These are phyloP conservation scores for Corythornis cristatus DNA, from an alignment of 2,113 vertebrate species.

Conservation along the genomic window DNA sequence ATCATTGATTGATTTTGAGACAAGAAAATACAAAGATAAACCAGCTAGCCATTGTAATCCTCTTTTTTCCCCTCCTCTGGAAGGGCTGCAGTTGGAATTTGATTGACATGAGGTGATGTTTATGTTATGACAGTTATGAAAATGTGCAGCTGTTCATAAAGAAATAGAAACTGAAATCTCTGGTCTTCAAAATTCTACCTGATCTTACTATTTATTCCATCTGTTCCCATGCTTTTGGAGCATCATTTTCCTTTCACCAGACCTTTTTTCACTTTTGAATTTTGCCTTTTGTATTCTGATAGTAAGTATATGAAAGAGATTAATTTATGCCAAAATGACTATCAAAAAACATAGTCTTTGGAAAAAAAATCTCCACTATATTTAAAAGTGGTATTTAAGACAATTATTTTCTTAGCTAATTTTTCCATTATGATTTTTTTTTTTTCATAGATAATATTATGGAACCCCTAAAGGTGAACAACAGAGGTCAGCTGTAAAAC, in stretches of 20 bases:
- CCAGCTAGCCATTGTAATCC: neutral
- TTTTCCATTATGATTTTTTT: neutral
- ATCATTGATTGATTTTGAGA: neutral
- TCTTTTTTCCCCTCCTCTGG: neutral
- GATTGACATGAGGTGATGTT: slow-evolving; percentile 15
- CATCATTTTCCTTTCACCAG: neutral
- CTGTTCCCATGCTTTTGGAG: neutral
- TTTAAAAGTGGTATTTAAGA: neutral
- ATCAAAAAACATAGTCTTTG: neutral
- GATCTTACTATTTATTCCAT: neutral
- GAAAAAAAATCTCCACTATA: neutral
- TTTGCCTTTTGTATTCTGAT: neutral
- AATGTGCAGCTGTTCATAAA: slow-evolving; percentile 43
- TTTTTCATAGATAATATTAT: neutral
- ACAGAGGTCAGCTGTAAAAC: neutral
- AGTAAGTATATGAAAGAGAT: neutral
- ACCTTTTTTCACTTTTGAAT: neutral
- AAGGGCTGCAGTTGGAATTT: neutral
- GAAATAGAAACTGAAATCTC: slow-evolving; percentile 1
- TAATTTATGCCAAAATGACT: neutral
- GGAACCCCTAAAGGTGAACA: neutral
- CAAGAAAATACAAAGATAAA: neutral
- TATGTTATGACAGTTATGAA: slow-evolving; percentile 48
- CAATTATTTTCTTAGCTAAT: neutral
- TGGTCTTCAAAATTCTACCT: slow-evolving; percentile 18